These are phyloP conservation scores for Indicator indicator DNA, from an alignment of 2,113 vertebrate genomes.

Conservation along the genomic window DNA sequence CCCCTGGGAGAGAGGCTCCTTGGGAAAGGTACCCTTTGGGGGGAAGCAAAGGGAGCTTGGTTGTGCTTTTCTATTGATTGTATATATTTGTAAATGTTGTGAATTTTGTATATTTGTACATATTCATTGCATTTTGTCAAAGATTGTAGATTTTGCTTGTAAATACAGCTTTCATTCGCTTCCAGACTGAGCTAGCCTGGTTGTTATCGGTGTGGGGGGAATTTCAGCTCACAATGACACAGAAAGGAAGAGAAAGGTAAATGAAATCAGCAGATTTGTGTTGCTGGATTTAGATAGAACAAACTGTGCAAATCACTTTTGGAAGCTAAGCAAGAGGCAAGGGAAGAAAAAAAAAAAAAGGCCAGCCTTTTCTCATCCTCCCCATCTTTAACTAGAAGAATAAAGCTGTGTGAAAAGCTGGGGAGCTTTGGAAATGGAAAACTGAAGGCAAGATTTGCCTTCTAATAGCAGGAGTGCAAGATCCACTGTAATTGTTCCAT, in stretches of 20 bases:
- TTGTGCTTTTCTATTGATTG: no score
- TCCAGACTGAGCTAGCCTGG: no score
- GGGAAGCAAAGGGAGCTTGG: no score
- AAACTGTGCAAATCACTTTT: background rate
- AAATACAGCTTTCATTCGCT: no score
- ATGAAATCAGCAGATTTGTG: background rate
- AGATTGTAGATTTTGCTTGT: no score
- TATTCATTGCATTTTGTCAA: no score
- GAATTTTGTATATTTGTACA: no score
- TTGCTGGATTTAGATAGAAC: background rate
- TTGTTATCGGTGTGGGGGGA: no score
- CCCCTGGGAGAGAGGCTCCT: no score
- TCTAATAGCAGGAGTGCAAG: background rate
- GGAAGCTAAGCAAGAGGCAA: background rate
- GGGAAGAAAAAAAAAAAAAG: accelerated
- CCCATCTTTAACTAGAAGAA: background rate
- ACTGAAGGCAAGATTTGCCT: background rate
- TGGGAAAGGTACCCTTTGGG: no score
- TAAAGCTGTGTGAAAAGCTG: background rate
- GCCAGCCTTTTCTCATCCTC: background rate
- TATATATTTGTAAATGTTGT: no score
- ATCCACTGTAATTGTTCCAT: background rate
- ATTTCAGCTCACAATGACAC: no score
- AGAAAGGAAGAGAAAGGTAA: background rate
- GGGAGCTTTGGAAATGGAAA: background rate